Conservation (phyloP, 64 coral and sea anemone species). For the Dendronephthya gigantea region DNA sequence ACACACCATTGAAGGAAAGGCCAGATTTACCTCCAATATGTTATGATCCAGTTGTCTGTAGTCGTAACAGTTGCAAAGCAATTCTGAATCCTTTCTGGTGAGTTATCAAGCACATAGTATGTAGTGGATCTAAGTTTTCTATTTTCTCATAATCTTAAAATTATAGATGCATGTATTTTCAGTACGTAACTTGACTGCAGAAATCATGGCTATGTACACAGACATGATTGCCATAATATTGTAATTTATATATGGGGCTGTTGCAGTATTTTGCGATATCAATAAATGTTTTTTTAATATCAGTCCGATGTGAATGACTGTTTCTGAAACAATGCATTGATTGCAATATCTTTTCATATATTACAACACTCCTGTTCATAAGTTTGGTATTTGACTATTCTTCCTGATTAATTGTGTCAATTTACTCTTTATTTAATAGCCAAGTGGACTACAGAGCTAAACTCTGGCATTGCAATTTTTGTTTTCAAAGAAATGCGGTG, state of each 20-base stretch:
- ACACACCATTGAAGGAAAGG: slow-evolving; percentile 87
- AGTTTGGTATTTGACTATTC: too few species aligned
- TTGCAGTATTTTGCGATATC: too few species aligned
- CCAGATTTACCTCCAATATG: slow-evolving; percentile 97
- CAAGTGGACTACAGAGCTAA: slow-evolving; percentile 99
- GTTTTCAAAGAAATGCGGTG: slow-evolving; percentile 98
- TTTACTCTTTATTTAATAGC: slow-evolving; percentile 27
- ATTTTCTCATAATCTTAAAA: background rate
- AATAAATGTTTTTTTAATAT: too few species aligned
- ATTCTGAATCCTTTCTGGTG: slow-evolving; percentile 95
- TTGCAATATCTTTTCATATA: too few species aligned
- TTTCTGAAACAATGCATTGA: too few species aligned
- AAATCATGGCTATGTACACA: too few species aligned
- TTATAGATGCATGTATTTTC: too few species aligned
- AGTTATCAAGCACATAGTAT: background rate
- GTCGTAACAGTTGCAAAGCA: slow-evolving; percentile 83
- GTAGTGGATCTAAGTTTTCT: background rate
- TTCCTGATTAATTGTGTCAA: background rate
- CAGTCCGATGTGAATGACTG: too few species aligned
- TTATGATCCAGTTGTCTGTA: slow-evolving; percentile 92
- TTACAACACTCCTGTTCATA: too few species aligned
- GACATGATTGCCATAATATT: too few species aligned
- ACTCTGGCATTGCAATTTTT: slow-evolving; percentile 99
- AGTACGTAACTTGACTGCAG: too few species aligned
- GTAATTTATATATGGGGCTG: too few species aligned